Evolutionary conservation across 2,113 vertebrate genomes (phyloP).

Genomic region (Notothenia rossii): DNA sequence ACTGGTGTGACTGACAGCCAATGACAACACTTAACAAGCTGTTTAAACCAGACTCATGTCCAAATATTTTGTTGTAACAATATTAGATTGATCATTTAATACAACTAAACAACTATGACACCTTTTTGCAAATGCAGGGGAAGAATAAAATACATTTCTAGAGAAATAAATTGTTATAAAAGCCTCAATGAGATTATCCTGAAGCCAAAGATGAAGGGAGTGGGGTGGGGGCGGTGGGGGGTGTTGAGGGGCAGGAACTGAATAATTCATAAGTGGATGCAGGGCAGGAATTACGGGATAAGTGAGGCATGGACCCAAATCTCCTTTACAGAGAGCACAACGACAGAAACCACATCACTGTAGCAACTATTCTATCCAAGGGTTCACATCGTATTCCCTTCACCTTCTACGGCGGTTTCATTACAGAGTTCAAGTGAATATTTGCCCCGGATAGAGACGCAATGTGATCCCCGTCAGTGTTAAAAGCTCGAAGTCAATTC

Average conservation of each 20-base stretch:
- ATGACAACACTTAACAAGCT: not conserved
- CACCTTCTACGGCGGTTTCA: not conserved
- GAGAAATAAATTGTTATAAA: slow-evolving; percentile 21
- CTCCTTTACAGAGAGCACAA: slow-evolving; percentile 11
- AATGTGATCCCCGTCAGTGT: slow-evolving; percentile 5
- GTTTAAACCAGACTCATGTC: not conserved
- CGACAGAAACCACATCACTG: slow-evolving; percentile 8
- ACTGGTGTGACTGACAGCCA: not conserved
- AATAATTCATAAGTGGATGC: not conserved
- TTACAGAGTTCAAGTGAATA: slow-evolving; percentile 27
- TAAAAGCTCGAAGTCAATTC: slow-evolving; percentile 17
- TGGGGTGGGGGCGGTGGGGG: not conserved
- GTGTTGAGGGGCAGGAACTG: not conserved
- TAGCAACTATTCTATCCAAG: slow-evolving; percentile 19
- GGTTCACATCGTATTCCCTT: slow-evolving; percentile 5
- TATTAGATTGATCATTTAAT: not conserved
- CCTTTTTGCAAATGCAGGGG: not conserved
- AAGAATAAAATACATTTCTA: slow-evolving; percentile 3
- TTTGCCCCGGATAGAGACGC: not conserved
- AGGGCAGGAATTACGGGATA: slow-evolving; percentile 49
- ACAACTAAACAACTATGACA: not conserved
- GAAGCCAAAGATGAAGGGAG: slow-evolving; percentile 16
- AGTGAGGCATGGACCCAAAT: slow-evolving; percentile 39
- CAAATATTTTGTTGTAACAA: not conserved
- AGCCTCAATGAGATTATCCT: slow-evolving; percentile 26